Conservation (phyloP, 1,140 invertebrate genomes). For the Cydia pomonella region DNA sequence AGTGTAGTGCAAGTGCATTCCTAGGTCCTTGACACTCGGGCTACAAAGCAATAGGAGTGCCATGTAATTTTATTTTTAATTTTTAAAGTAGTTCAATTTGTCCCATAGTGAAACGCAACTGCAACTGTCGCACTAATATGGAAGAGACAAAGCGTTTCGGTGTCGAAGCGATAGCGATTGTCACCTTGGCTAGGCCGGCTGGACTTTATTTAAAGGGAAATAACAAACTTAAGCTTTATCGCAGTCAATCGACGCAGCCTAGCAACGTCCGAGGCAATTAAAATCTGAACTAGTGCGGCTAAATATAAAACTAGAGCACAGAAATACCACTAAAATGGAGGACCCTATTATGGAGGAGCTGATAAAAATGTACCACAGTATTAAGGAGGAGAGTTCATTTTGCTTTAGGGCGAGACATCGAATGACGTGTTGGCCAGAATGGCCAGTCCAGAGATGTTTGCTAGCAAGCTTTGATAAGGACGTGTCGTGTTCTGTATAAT, state of each 20-base stretch:
- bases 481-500: constrained; percentile 38
- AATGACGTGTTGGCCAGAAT: constrained; percentile 36
- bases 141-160: no score
- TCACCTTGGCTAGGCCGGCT: no score
- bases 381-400: constrained; percentile 21
- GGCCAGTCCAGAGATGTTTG: constrained; percentile 37
- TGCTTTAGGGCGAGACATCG: neutral
- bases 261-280: constrained; percentile 37
- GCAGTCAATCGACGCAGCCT: constrained; percentile 34
- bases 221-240: neutral
- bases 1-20: no score
- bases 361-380: neutral
- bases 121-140: no score
- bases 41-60: no score
- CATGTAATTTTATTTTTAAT: no score
- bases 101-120: no score
- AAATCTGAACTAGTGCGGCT: constrained; percentile 29
- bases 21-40: no score
- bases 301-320: constrained; percentile 40
- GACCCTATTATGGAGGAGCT: neutral
- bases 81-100: no score
- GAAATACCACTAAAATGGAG: constrained; percentile 32
- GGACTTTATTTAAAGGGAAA: neutral
- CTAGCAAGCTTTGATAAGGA: constrained; percentile 36
- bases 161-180: no score